phyloP scores from a whole-genome alignment of 2,797 vertebrate genomes.

The Mormyrus proboscirostris region DNA sequence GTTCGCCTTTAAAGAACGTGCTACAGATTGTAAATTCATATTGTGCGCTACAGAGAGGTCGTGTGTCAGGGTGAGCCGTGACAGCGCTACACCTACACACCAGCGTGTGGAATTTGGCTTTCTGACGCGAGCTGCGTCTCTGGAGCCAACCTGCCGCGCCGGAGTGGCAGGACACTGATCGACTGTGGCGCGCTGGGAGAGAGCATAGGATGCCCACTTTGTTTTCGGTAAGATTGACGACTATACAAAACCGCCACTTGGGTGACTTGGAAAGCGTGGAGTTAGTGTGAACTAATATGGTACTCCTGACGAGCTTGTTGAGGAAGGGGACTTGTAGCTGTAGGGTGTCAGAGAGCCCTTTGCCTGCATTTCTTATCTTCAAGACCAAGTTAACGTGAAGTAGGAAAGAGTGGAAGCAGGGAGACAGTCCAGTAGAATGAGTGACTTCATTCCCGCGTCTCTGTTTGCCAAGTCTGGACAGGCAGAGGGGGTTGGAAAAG shows the following conservation, averaged over 20 bases:
- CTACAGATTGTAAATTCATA: conserved; percentile 48
- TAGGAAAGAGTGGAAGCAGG: not conserved
- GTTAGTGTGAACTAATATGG: not conserved
- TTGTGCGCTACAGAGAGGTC: conserved; percentile 48
- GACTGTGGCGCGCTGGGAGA: conserved; percentile 20
- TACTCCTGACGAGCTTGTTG: not conserved
- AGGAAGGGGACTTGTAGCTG: not conserved
- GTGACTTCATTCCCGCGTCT: conserved; percentile 33
- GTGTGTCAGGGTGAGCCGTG: conserved; percentile 55
- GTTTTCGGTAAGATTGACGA: not conserved
- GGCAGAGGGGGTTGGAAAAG: conserved; percentile 30
- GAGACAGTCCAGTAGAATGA: conserved; percentile 21
- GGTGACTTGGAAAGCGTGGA: not conserved
- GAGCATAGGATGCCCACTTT: not conserved
- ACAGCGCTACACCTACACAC: conserved; percentile 61
- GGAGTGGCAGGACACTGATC: conserved; percentile 35
- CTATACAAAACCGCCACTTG: not conserved
- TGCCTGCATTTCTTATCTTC: not conserved
- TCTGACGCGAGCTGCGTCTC: conserved; percentile 56
- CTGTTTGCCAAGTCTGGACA: conserved; percentile 61
- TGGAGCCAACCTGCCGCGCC: conserved; percentile 62
- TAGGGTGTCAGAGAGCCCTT: not conserved
- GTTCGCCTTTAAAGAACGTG: conserved; percentile 35
- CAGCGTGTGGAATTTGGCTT: conserved; percentile 70
- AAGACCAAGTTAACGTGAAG: conserved; percentile 3